Conservation (phyloP, 2,797 vertebrate species). For the Pelochelys cantorii region DNA sequence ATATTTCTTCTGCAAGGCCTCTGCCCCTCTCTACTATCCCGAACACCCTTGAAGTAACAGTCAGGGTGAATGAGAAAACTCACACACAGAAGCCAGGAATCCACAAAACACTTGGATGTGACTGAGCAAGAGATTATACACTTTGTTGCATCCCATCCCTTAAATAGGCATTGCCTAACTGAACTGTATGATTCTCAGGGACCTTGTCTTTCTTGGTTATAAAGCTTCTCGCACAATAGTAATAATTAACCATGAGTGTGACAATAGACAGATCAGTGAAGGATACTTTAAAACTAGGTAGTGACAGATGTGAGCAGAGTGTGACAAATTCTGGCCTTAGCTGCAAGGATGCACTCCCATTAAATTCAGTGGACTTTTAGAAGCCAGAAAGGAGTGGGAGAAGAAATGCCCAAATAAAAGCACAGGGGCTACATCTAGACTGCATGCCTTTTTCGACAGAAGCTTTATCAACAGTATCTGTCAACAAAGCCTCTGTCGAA, state of each 20-base stretch:
- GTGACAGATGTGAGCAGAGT: neutral
- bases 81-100: neutral
- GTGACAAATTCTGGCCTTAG: neutral
- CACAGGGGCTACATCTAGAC: too few species aligned
- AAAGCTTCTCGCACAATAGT: neutral
- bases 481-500: too few species aligned
- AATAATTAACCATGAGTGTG: neutral
- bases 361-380: conserved; percentile 9
- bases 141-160: neutral
- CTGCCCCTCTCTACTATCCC: neutral
- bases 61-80: neutral
- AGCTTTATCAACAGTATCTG: too few species aligned
- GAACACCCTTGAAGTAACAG: neutral
- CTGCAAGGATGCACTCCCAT: neutral
- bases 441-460: too few species aligned
- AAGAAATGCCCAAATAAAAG: neutral
- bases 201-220: neutral
- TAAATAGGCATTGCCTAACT: neutral
- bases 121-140: neutral
- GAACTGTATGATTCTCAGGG: neutral
- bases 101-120: neutral
- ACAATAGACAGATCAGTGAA: neutral
- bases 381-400: conserved; percentile 10
- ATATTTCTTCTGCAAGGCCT: neutral
- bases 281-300: neutral